Conservation (phyloP, 1,140 invertebrate species). For the Panagrolaimus sp. region DNA sequence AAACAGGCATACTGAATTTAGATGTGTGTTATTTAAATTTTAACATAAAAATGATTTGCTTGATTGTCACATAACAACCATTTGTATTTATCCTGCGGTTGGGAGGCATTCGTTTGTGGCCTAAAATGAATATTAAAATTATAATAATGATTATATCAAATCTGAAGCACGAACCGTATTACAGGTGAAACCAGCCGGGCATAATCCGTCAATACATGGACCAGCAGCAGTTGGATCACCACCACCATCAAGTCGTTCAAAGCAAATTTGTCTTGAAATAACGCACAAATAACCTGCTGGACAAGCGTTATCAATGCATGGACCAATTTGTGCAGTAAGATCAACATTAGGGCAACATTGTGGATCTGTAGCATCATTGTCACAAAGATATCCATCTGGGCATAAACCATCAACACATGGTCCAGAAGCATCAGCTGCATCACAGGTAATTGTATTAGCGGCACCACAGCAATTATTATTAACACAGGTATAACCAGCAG, state of each 20-base stretch:
- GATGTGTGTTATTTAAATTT: too few relatives aligned
- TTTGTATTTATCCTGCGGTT: too few relatives aligned
- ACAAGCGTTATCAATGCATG: slow-evolving; percentile 35
- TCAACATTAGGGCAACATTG: slow-evolving; percentile 47
- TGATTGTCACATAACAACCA: too few relatives aligned
- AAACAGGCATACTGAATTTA: too few relatives aligned
- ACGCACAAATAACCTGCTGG: slow-evolving; percentile 33
- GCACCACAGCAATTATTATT: slow-evolving; percentile 53
- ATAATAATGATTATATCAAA: too few relatives aligned
- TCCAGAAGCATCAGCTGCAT: slow-evolving; percentile 38
- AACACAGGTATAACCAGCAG: slow-evolving; percentile 47
- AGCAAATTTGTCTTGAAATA: not conserved
- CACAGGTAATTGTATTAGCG: slow-evolving; percentile 34
- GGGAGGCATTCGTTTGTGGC: too few relatives aligned
- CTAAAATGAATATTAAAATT: too few relatives aligned
- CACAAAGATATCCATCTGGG: slow-evolving; percentile 44
- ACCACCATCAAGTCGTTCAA: not conserved
- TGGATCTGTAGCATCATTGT: slow-evolving; percentile 40
- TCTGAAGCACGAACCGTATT: too few relatives aligned
- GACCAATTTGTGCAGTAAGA: slow-evolving; percentile 28
- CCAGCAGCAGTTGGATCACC: slow-evolving; percentile 16
- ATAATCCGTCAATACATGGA: slow-evolving; percentile 20
- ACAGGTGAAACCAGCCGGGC: slow-evolving; percentile 24
- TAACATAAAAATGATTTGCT: too few relatives aligned
- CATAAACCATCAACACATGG: slow-evolving; percentile 43